Evolutionary conservation across 2,797 vertebrate genomes (phyloP).

Genomic region (Darevskia mixta): DNA sequence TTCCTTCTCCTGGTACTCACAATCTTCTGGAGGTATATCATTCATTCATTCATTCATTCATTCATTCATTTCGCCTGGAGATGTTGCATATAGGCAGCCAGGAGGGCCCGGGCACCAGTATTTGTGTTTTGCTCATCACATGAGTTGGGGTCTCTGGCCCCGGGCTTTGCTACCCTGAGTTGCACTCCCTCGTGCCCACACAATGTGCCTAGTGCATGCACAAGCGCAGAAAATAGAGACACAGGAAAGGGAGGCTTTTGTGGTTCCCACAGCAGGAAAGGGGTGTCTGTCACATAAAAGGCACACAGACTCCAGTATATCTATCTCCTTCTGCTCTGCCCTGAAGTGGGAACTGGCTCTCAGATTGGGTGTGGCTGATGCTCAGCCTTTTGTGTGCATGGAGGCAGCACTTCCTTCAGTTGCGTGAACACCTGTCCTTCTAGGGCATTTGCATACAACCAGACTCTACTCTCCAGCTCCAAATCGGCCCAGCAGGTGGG

Average conservation of each 20-base stretch:
- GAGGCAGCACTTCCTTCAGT: background rate
- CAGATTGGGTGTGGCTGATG: background rate
- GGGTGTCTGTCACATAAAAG: background rate
- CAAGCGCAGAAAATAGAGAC: background rate
- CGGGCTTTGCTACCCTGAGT: background rate
- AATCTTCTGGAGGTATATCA: constrained; percentile 59
- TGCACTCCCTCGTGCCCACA: background rate
- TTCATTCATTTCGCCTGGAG: background rate
- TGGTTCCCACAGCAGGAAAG: background rate
- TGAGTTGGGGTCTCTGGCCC: background rate
- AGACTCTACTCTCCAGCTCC: too few relatives aligned
- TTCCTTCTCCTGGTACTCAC: constrained; percentile 61
- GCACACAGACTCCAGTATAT: background rate
- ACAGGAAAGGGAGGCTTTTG: background rate
- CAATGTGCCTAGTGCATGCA: background rate
- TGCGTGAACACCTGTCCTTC: background rate
- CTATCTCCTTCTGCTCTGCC: background rate
- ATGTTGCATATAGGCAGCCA: background rate
- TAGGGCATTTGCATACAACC: too few relatives aligned
- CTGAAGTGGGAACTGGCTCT: background rate
- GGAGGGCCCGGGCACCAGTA: background rate
- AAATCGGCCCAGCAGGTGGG: background rate
- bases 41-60: background rate
- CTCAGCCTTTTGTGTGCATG: background rate
- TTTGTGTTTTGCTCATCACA: background rate